A percentile compares a stretch with the other conserved stretches of the same genome.
These are phyloP conservation scores for Lithophane ornitopus DNA, from an alignment of 2,888 invertebrate species.

Conservation along the genomic window DNA sequence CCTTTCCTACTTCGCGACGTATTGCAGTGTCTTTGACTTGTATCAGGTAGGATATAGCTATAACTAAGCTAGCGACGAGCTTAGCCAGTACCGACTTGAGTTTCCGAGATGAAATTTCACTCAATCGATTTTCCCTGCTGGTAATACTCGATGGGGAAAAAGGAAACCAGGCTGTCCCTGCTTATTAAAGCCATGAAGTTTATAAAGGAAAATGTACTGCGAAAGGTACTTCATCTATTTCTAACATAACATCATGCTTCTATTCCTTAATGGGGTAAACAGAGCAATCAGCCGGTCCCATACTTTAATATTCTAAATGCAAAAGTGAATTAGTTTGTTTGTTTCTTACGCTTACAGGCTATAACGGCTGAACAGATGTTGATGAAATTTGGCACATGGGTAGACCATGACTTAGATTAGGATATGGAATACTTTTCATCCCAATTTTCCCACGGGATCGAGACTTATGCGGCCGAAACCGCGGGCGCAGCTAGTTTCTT, in stretches of 20 bases:
- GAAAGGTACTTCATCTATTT: neutral
- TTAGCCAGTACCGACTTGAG: slow-evolving; percentile 27
- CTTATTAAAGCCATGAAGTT: slow-evolving; percentile 6
- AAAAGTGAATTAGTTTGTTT: no score
- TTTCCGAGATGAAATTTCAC: slow-evolving; percentile 47
- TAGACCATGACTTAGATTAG: no score
- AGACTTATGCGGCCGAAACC: no score
- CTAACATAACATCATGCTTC: neutral
- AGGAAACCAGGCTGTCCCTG: neutral
- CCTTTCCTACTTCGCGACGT: no score
- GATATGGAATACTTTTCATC: no score
- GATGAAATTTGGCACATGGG: no score
- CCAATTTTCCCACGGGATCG: no score
- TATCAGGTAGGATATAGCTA: slow-evolving; percentile 7
- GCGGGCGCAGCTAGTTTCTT: no score
- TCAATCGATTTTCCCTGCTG: slow-evolving; percentile 53
- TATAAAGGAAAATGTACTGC: neutral
- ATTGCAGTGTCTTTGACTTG: slow-evolving; percentile 52
- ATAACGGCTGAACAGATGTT: no score
- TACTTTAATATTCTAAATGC: no score
- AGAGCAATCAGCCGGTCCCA: neutral
- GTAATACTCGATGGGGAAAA: slow-evolving; percentile 14
- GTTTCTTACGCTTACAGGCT: no score
- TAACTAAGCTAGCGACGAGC: slow-evolving; percentile 17
- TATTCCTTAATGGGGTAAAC: neutral